Evolutionary conservation across 1,140 invertebrate genomes (phyloP), one percentile per base, ranked within the genome.

Genomic region (Wiebesia pumilae): DNA sequence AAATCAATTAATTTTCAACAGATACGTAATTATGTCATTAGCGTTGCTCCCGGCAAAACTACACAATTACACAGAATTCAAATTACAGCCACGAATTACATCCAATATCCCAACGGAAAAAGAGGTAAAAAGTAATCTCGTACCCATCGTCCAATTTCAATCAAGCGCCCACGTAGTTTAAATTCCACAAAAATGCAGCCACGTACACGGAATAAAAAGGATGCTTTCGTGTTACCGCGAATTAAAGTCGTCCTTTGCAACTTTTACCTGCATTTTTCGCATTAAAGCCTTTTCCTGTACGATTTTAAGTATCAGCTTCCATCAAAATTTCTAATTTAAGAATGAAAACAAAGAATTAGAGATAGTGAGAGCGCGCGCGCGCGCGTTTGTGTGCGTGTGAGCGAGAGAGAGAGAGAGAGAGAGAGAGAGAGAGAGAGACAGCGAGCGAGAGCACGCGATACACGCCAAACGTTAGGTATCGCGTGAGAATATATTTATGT

Each of bases 91-190:
- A 24, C 30, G 47, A 30, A 79, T 79, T 58, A 58, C 77, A 35
- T 58, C 4, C n/a, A 51, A 35, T 58, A 54, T 79, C 1, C 30
- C 30, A 79, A 79, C 2, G 3, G 2, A 81, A 47, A 69, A 73
- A 43, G 24, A 54, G 43, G 12, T 43, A 82, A 73, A 73, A 82
- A 35, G 51, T 73, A 67, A 83, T 35, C 77, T 83, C 27, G 51
- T 40, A 7, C 33, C 71, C 33, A 62, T 77, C 67, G 38, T 73
- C 14, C n/a, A 82, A 71, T 51, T 82, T 82, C 47, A 82, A 73
- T 73, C n/a, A 51, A 82, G 67, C 40, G n/a, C 30, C 51, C 9
- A 33, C 35, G 80, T 40, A 16, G 35, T 54, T 79, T 19, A 54
- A 79, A 65, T 24, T 81, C 43, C 54, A 6, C 16, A 16, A 43